These are phyloP conservation scores for Seriola aureovittata DNA, from an alignment of 2,113 vertebrate genomes.

Conservation along the genomic window DNA sequence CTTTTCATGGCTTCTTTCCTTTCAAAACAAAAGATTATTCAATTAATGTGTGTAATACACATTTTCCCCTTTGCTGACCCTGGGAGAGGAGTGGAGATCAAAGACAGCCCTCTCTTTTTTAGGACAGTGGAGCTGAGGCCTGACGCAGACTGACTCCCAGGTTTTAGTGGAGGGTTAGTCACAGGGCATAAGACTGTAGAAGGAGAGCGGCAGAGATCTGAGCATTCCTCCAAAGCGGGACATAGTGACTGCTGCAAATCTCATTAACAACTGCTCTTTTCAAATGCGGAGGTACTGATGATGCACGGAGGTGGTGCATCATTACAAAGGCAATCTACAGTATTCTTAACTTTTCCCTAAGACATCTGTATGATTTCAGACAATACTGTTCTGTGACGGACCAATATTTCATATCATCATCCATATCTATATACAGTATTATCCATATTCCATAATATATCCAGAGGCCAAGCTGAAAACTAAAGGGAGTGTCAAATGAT, in stretches of 20 bases:
- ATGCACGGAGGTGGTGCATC: slow-evolving; percentile 11
- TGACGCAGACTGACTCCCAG: slow-evolving; percentile 50
- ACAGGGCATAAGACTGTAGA: slow-evolving; percentile 51
- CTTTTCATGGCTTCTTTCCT: slow-evolving; percentile 81
- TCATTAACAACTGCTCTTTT: slow-evolving; percentile 17
- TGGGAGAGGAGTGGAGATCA: slow-evolving; percentile 67
- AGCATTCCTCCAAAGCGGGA: slow-evolving; percentile 38
- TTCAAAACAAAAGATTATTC: slow-evolving; percentile 86
- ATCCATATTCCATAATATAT: too few relatives aligned
- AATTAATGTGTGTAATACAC: slow-evolving; percentile 82
- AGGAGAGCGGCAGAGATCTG: slow-evolving; percentile 47
- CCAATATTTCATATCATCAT: neutral
- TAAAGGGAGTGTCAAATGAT: too few relatives aligned
- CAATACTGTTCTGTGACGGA: neutral
- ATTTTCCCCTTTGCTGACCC: slow-evolving; percentile 77
- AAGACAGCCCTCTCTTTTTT: slow-evolving; percentile 64
- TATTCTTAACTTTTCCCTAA: neutral
- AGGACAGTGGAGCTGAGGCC: slow-evolving; percentile 59
- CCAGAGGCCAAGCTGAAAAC: too few relatives aligned
- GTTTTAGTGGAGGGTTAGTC: slow-evolving; percentile 65
- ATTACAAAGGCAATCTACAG: neutral
- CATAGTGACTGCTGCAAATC: slow-evolving; percentile 46
- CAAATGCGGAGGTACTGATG: neutral
- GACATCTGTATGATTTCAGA: neutral
- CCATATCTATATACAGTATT: too few relatives aligned